Evolutionary conservation across 35 echinoderm and acorn worm species (phyloP).

Genomic region (Holothuria glaberrima): DNA sequence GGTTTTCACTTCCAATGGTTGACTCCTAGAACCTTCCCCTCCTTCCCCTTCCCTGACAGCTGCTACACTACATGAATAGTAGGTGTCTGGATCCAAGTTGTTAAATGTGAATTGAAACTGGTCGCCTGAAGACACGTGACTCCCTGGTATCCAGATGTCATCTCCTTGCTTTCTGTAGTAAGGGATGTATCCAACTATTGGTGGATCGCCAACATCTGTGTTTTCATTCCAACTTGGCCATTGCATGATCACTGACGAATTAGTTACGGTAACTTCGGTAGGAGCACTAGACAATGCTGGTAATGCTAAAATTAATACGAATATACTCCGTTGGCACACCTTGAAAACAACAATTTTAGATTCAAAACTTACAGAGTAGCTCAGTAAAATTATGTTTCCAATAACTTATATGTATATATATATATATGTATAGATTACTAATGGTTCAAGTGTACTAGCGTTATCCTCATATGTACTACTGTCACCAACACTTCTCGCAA

Average conservation of each 20-base stretch:
- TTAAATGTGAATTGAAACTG: not conserved
- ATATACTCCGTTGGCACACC: too few relatives aligned
- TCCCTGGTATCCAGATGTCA: not conserved
- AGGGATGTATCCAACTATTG: slow-evolving; percentile 36
- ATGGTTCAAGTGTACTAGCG: too few relatives aligned
- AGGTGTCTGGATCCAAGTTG: slow-evolving; percentile 15
- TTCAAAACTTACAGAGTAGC: too few relatives aligned
- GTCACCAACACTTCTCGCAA: too few relatives aligned
- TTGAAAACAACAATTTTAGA: too few relatives aligned
- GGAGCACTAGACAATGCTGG: too few relatives aligned
- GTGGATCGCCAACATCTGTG: slow-evolving; percentile 34
- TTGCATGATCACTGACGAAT: not conserved
- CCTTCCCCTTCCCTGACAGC: slow-evolving; percentile 43
- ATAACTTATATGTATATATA: too few relatives aligned
- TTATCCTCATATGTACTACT: too few relatives aligned
- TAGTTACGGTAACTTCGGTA: too few relatives aligned
- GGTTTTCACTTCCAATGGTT: not conserved
- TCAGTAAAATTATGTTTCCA: too few relatives aligned
- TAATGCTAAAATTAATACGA: too few relatives aligned
- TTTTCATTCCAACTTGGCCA: not conserved
- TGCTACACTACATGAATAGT: slow-evolving; percentile 24
- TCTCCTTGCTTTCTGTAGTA: not conserved
- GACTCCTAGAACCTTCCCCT: slow-evolving; percentile 40
- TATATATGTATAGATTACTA: too few relatives aligned
- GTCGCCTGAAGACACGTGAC: not conserved